Conservation (phyloP, 1,140 invertebrate species). For the Agrypnia vestita region DNA sequence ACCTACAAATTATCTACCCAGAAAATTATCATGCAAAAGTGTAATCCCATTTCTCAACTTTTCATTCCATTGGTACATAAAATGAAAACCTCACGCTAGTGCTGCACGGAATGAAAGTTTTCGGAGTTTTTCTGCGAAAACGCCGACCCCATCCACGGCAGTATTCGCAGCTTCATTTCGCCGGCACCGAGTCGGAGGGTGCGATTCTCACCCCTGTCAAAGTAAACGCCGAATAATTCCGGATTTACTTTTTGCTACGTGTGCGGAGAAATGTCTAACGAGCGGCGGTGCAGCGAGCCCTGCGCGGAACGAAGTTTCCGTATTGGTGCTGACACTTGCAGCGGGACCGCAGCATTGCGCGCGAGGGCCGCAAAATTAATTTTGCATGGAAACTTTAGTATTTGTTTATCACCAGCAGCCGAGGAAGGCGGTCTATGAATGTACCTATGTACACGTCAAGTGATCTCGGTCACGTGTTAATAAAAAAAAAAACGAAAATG, state of each 20-base stretch:
- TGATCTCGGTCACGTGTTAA: background rate
- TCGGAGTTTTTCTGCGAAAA: background rate
- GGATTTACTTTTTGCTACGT: too few species aligned
- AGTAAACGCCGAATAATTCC: too few species aligned
- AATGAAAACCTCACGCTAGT: background rate
- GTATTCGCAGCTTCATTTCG: too few species aligned
- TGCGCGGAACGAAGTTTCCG: background rate
- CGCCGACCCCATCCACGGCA: background rate
- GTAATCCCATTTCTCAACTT: background rate
- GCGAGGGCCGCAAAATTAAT: background rate
- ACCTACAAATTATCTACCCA: too few species aligned
- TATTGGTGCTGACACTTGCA: background rate
- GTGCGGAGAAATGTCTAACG: too few species aligned
- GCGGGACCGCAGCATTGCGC: background rate
- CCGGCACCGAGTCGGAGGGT: too few species aligned
- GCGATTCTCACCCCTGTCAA: too few species aligned
- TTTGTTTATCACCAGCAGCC: background rate
- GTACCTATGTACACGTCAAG: too few species aligned
- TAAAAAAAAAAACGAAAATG: too few species aligned
- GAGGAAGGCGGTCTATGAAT: background rate
- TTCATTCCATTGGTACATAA: background rate
- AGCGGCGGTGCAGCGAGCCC: too few species aligned
- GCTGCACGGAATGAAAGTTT: conserved; percentile 3
- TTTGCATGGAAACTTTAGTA: conserved; percentile 9
- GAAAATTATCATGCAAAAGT: too few species aligned